phyloP scores from a whole-genome alignment of 2,797 vertebrate species.

The Sandelia bainsii region DNA sequence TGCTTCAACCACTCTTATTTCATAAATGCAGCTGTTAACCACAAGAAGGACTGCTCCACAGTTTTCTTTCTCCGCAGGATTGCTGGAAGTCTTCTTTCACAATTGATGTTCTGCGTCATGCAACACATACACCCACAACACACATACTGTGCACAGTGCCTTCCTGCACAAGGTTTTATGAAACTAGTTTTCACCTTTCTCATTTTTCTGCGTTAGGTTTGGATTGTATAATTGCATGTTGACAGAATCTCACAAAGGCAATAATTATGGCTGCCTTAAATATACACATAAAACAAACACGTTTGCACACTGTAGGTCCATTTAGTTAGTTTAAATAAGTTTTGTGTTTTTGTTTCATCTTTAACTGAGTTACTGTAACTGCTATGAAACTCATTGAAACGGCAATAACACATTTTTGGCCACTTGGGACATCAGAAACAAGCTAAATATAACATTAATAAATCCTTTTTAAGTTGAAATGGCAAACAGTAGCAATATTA shows the following conservation, averaged over 20 bases:
- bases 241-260: slow-evolving; percentile 1
- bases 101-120: slow-evolving; percentile 42
- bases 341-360: background rate
- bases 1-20: slow-evolving; percentile 30
- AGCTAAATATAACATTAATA: background rate
- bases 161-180: slow-evolving; percentile 5
- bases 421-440: background rate
- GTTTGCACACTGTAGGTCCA: no score
- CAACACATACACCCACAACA: slow-evolving; percentile 28
- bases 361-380: background rate
- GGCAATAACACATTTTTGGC: background rate
- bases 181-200: background rate
- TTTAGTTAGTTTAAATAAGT: no score
- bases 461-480: background rate
- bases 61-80: slow-evolving; percentile 34
- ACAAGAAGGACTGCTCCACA: slow-evolving; percentile 21
- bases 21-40: slow-evolving; percentile 28
- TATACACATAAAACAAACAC: background rate
- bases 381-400: no score
- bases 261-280: background rate
- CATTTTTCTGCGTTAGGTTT: slow-evolving; percentile 6
- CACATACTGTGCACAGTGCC: background rate
- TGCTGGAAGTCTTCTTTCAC: slow-evolving; percentile 28
- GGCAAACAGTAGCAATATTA: background rate
- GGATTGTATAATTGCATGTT: background rate